Evolutionary conservation across 2,113 vertebrate genomes (phyloP), one percentile per base, ranked within the genome.

Genomic region (Gila orcuttii): DNA sequence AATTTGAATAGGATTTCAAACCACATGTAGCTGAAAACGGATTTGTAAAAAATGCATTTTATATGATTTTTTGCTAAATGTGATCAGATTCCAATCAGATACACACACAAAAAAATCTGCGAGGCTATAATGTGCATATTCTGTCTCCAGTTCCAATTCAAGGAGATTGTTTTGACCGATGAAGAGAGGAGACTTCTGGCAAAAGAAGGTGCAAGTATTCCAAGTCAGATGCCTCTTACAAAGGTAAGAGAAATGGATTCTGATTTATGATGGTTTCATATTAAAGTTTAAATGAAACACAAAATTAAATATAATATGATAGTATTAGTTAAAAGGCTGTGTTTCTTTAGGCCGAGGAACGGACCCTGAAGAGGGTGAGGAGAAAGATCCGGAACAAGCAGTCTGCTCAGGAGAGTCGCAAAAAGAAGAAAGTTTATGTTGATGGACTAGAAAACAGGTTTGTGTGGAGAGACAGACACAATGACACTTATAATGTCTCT

Each of bases 321-420:
- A 2, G 23, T 75, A 23, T 75, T 28, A 1, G 9, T 4, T 12
- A 42, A 71, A 77, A 50, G 62, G 23, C 6, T 62, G 64, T 86
- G 52, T 45, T 21, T 74, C 19, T 75, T 42, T 31, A 99, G 98
- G 89, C 94, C 1, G 96, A 98, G 84, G 97, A 99, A 83, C 93
- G 94, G 84, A 92, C 95, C 64, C 90, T 97, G 90, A 98, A 97
- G 90, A 94, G 95, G 39, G 93, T 97, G 39, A 93, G 96, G 83
- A 95, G 95, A 87, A 99, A 97, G 93, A 97, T 97, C 91, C 93
- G 96, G 55, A 99, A 97, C 91, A 98, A 97, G 91, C 96, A 96
- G 85, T 97, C 96, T 2, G 97, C 97, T 89, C 97, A 96, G 89
- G 95, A 97, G 85, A 97, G 96, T 86, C 96, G 96, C 52, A 95